These are phyloP conservation scores for Aspidiotus rigidus DNA, from an alignment of 2,888 invertebrate species.

Conservation along the genomic window DNA sequence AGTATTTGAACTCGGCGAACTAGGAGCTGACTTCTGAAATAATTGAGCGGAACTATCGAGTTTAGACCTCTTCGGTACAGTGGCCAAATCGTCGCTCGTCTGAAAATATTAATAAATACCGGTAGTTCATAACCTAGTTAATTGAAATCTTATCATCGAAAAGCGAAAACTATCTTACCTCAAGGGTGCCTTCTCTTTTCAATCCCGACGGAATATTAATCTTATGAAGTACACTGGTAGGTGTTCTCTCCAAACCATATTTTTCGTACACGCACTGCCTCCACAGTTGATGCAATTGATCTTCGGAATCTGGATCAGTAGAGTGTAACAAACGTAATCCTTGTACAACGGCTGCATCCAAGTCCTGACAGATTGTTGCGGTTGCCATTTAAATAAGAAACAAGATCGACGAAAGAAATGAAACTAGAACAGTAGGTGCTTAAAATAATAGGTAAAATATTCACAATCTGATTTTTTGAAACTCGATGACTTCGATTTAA, in stretches of 20 bases:
- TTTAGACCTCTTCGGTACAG: constrained; percentile 15
- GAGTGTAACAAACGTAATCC: constrained; percentile 20
- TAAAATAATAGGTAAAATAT: too few species aligned
- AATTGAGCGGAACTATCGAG: constrained; percentile 5
- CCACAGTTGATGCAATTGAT: constrained; percentile 21
- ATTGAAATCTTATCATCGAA: too few species aligned
- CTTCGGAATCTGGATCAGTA: constrained; percentile 17
- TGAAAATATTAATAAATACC: background rate
- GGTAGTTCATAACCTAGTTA: too few species aligned
- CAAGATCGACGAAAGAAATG: too few species aligned
- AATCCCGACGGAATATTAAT: constrained; percentile 21
- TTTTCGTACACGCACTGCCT: constrained; percentile 22
- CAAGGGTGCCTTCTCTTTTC: constrained; percentile 17
- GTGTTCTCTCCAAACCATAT: constrained; percentile 27
- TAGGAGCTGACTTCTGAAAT: constrained; percentile 17
- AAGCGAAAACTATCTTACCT: background rate
- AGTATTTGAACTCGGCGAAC: constrained; percentile 11
- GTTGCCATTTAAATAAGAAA: constrained; percentile 7
- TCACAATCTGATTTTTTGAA: too few species aligned
- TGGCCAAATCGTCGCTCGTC: constrained; percentile 8
- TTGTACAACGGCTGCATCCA: constrained; percentile 14
- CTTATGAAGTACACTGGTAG: constrained; percentile 28
- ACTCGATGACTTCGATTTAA: too few species aligned
- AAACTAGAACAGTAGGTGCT: too few species aligned
- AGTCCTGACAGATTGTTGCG: constrained; percentile 10